Conservation (phyloP, 2,888 invertebrate genomes). For the Diarsia dahlii region DNA sequence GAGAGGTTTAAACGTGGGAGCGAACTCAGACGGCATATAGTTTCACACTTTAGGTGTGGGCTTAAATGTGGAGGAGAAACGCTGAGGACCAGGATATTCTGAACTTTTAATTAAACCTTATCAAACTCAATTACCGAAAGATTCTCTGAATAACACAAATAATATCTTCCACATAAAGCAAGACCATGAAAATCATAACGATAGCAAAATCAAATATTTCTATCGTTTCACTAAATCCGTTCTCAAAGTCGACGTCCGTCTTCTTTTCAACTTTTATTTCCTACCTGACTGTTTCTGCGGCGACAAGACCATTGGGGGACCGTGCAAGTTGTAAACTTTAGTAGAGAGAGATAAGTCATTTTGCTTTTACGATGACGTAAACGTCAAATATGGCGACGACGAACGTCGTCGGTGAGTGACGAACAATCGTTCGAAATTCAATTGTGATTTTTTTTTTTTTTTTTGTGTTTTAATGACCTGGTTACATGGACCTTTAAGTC, state of each 20-base stretch:
- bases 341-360: conserved; percentile 25
- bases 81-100: not conserved
- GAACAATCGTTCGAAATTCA: conserved; percentile 24
- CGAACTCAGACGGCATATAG: too few relatives aligned
- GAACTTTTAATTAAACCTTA: not conserved
- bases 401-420: conserved; percentile 36
- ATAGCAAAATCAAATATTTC: conserved; percentile 48
- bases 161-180: conserved; percentile 3
- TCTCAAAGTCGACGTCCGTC: conserved; percentile 55
- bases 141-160: not conserved
- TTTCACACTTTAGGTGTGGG: too few relatives aligned
- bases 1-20: too few relatives aligned
- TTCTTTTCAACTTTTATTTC: conserved; percentile 66
- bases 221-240: conserved; percentile 44
- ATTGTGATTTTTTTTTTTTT: too few relatives aligned
- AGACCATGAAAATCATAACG: conserved; percentile 26
- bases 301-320: conserved; percentile 52
- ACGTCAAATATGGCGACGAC: conserved; percentile 25
- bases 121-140: not conserved
- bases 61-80: too few relatives aligned
- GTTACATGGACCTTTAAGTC: too few relatives aligned
- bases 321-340: conserved; percentile 54
- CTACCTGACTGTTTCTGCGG: conserved; percentile 61
- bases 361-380: conserved; percentile 34
- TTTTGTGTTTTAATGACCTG: too few relatives aligned